These are phyloP conservation scores for Lampris megalopsis DNA, from an alignment of 2,113 vertebrate genomes.

Conservation along the genomic window DNA sequence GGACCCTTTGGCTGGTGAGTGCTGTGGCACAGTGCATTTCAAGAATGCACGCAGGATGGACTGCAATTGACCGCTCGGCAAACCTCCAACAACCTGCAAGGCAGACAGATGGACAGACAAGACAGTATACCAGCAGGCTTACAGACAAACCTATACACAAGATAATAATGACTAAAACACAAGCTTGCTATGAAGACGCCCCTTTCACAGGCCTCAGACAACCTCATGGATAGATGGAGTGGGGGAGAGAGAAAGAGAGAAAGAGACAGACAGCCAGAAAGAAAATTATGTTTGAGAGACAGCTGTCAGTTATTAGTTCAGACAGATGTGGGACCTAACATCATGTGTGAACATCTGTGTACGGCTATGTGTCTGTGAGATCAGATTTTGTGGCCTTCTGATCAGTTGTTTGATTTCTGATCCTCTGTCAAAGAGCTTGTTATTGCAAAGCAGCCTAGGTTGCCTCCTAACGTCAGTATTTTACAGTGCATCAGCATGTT, in stretches of 20 bases:
- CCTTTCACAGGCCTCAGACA: not conserved
- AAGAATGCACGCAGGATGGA: constrained; percentile 72
- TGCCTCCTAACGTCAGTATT: constrained; percentile 37
- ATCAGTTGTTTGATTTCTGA: constrained; percentile 53
- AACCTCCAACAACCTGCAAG: constrained; percentile 59
- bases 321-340: constrained; percentile 17
- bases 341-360: constrained; percentile 4
- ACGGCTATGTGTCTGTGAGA: not conserved
- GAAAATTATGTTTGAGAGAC: constrained; percentile 23
- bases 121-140: too few species aligned
- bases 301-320: not conserved
- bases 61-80: constrained; percentile 62
- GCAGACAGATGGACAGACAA: constrained; percentile 58
- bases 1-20: constrained; percentile 63
- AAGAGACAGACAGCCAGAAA: constrained; percentile 30
- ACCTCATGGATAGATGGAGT: constrained; percentile 62
- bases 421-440: constrained; percentile 23
- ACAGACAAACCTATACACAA: too few species aligned
- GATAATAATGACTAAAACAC: too few species aligned
- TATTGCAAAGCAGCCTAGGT: constrained; percentile 13
- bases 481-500: constrained; percentile 28
- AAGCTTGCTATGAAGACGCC: too few species aligned
- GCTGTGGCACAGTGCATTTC: constrained; percentile 63
- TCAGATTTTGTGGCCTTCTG: constrained; percentile 37
- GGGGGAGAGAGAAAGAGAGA: constrained; percentile 44